Conservation (phyloP, 1,140 invertebrate genomes). For the Bombus difficillimus region DNA sequence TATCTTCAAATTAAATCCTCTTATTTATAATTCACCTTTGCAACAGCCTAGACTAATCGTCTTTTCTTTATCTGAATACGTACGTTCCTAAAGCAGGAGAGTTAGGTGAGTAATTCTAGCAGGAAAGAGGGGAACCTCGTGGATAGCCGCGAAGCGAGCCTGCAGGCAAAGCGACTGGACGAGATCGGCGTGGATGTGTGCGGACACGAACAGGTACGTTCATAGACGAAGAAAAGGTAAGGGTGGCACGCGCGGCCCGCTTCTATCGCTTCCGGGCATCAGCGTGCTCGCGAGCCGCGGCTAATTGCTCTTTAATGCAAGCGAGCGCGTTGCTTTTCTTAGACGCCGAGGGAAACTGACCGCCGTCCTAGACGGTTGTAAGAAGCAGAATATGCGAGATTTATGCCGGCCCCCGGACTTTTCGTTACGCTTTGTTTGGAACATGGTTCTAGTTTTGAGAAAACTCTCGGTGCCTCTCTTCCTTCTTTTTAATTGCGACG, state of each 20-base stretch:
- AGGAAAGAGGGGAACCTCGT: conserved; percentile 31
- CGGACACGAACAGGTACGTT: conserved; percentile 32
- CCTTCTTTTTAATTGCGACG: conserved; percentile 24
- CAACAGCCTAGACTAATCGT: neutral
- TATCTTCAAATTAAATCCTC: neutral
- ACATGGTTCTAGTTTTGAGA: conserved; percentile 17
- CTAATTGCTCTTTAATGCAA: conserved; percentile 81
- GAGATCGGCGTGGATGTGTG: conserved; percentile 3
- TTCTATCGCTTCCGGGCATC: conserved; percentile 82
- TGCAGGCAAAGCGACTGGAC: conserved; percentile 34
- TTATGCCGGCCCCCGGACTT: conserved; percentile 2
- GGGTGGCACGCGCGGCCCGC: conserved; percentile 79
- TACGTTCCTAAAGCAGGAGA: neutral
- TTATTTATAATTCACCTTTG: neutral
- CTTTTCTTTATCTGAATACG: conserved; percentile 1
- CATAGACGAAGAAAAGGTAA: conserved; percentile 72
- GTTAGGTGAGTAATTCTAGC: conserved; percentile 28
- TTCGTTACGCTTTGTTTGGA: conserved; percentile 27
- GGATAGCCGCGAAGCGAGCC: conserved; percentile 44
- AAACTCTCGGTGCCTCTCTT: neutral
- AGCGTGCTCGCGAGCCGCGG: conserved; percentile 80
- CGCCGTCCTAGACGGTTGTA: neutral
- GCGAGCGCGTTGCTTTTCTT: conserved; percentile 76
- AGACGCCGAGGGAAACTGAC: conserved; percentile 47
- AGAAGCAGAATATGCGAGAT: conserved; percentile 26